These are phyloP conservation scores for Macaria liturata DNA, from an alignment of 2,888 invertebrate species.

Conservation along the genomic window DNA sequence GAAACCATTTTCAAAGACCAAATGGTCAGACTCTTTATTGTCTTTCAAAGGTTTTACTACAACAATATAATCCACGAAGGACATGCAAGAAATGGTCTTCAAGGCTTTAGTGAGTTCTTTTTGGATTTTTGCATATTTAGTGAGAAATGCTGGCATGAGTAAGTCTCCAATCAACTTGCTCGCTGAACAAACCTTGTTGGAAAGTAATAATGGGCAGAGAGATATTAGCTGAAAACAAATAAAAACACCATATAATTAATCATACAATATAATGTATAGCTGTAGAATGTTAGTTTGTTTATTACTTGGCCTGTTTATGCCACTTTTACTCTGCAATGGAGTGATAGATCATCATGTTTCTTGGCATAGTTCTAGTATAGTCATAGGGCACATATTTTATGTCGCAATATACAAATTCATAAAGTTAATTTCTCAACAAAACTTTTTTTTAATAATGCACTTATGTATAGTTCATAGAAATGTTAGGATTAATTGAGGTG, in stretches of 20 bases:
- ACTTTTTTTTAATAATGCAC: too few relatives aligned
- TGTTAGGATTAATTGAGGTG: too few relatives aligned
- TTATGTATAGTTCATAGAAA: too few relatives aligned
- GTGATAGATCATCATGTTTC: too few relatives aligned
- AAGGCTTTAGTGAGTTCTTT: constrained; percentile 49
- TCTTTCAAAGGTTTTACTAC: constrained; percentile 38
- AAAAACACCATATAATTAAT: constrained; percentile 16
- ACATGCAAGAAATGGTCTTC: constrained; percentile 62
- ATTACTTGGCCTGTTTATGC: too few relatives aligned
- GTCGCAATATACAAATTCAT: too few relatives aligned
- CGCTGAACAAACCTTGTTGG: constrained; percentile 58
- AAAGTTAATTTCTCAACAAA: too few relatives aligned
- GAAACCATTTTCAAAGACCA: constrained; percentile 48
- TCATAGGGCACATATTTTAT: too few relatives aligned
- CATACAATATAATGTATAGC: too few relatives aligned
- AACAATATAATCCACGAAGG: constrained; percentile 54
- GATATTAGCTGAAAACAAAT: constrained; percentile 60
- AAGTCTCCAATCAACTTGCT: constrained; percentile 71
- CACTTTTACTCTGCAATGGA: too few relatives aligned
- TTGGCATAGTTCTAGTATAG: too few relatives aligned
- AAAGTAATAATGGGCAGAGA: constrained; percentile 59
- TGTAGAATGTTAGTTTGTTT: too few relatives aligned
- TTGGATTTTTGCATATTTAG: constrained; percentile 58
- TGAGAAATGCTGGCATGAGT: constrained; percentile 66
- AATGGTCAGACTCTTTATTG: constrained; percentile 47